Conservation (phyloP, 2,888 invertebrate species). For the Callyntrura guangdongensis region DNA sequence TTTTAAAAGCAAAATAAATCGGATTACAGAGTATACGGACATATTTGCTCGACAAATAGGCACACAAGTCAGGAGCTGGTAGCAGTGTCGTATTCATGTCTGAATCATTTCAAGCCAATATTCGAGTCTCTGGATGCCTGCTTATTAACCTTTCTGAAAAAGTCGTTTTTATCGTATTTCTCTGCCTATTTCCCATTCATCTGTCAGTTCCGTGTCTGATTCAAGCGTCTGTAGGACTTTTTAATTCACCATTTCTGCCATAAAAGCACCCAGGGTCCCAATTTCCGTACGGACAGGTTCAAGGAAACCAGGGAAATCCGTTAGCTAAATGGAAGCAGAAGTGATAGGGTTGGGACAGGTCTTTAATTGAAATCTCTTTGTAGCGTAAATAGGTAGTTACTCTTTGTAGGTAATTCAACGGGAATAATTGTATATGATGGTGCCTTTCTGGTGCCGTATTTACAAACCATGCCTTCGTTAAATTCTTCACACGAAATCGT, state of each 20-base stretch:
- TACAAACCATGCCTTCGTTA: not conserved
- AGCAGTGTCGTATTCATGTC: too few species aligned
- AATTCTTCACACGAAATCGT: too few species aligned
- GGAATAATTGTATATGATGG: not conserved
- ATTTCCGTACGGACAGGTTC: not conserved
- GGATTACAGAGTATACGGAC: not conserved
- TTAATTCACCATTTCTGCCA: conserved; percentile 18
- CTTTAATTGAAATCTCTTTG: not conserved
- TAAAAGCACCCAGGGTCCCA: conserved; percentile 29
- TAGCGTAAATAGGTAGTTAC: not conserved
- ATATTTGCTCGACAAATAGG: too few species aligned
- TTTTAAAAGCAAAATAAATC: conserved; percentile 10
- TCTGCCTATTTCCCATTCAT: conserved; percentile 28
- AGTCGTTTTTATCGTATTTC: conserved; percentile 24
- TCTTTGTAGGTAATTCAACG: not conserved
- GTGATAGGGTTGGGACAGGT: not conserved
- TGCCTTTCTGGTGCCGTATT: not conserved
- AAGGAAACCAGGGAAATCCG: not conserved
- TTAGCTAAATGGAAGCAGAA: not conserved
- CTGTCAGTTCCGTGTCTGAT: conserved; percentile 42
- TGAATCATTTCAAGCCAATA: too few species aligned
- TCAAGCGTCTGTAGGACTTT: conserved; percentile 5
- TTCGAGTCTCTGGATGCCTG: not conserved
- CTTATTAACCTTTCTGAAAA: conserved; percentile 39
- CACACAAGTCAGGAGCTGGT: too few species aligned